Conservation (phyloP, 1,140 invertebrate genomes). For the Teleopsis dalmanni region DNA sequence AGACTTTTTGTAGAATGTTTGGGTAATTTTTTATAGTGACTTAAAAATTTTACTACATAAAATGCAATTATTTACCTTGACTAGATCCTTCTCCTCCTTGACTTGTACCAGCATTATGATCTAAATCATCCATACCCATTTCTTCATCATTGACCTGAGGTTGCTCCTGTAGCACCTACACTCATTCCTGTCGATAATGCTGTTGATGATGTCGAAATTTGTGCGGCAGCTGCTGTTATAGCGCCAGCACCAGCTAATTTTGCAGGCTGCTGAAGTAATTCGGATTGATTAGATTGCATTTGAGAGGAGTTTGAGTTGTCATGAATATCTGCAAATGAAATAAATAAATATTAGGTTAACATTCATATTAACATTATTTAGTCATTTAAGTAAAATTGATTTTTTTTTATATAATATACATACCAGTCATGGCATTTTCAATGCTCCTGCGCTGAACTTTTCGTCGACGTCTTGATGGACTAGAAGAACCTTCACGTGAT, state of each 20-base stretch:
- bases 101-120: conserved; percentile 51
- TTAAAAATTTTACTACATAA: not conserved
- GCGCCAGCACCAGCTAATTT: conserved; percentile 11
- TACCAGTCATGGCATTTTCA: conserved; percentile 45
- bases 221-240: conserved; percentile 42
- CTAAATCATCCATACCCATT: conserved; percentile 46
- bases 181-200: conserved; percentile 13
- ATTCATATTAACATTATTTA: no score
- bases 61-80: conserved; percentile 43
- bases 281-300: conserved; percentile 31
- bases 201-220: conserved; percentile 37
- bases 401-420: not conserved
- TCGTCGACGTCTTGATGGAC: conserved; percentile 62
- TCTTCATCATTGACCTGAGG: conserved; percentile 66
- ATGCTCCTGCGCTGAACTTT: conserved; percentile 57
- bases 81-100: conserved; percentile 54
- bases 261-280: conserved; percentile 18
- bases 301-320: conserved; percentile 50
- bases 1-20: no score
- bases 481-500: conserved; percentile 62
- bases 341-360: not conserved
- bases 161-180: conserved; percentile 21
- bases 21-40: no score
- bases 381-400: not conserved
- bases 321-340: conserved; percentile 43